phyloP scores from a whole-genome alignment of 30 jellyfish, hydroid and myxozoan genomes.

The Cassiopea xamachana region DNA sequence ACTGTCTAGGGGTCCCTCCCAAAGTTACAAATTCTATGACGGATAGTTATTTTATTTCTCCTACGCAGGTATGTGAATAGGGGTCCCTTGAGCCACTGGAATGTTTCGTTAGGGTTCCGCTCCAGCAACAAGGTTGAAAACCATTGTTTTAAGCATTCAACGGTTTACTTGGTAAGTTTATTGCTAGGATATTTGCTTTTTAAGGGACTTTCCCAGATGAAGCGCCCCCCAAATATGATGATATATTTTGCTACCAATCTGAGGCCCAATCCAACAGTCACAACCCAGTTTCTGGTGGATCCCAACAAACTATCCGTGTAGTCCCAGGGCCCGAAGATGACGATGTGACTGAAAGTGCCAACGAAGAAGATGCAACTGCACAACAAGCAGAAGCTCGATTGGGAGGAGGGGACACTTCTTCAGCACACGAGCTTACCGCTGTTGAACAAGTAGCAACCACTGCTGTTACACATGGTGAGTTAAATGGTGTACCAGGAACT shows the following conservation, averaged over 20 bases:
- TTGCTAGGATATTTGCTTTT: background rate
- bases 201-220: slow-evolving; percentile 48
- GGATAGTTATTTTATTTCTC: too few species aligned
- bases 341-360: background rate
- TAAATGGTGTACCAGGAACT: background rate
- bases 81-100: too few species aligned
- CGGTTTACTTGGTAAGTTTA: too few species aligned
- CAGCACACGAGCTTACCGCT: background rate
- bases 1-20: too few species aligned
- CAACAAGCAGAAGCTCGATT: background rate
- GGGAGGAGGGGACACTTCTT: background rate
- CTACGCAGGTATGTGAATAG: too few species aligned
- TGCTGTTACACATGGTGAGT: background rate
- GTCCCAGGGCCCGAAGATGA: background rate
- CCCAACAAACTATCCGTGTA: background rate
- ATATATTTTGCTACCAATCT: background rate
- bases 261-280: background rate
- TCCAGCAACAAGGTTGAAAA: too few species aligned
- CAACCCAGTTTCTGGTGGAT: background rate
- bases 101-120: too few species aligned
- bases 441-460: background rate
- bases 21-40: too few species aligned
- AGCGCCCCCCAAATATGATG: slow-evolving; percentile 64
- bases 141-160: too few species aligned
- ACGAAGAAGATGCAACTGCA: background rate